Evolutionary conservation across 2,797 vertebrate species (phyloP), one percentile per base, ranked within the genome.

Genomic region (Okamejei kenojei): DNA sequence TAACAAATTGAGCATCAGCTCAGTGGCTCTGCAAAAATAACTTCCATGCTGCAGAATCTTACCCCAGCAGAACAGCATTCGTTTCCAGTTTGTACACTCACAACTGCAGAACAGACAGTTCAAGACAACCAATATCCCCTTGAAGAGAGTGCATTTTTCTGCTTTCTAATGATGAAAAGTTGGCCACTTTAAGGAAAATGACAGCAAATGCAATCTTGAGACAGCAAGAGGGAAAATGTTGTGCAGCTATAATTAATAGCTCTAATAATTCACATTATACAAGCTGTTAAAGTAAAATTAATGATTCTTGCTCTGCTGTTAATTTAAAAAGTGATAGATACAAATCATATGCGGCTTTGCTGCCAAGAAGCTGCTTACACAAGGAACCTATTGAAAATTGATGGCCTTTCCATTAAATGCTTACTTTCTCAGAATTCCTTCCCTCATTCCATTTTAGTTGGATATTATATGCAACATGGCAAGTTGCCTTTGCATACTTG

Each of bases 281-380:
- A 73, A 92, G 76, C 90, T 92, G 90, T 45, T 76, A 58, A 17
- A 58, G 73, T 92, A 92, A 92, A 92, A 92, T 92, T 92, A 92
- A 92, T 76, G 90, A 10, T 38, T 76, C 38, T 76, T 92, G 90
- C 90, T 92, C 71, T 74, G 65, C 71, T 45, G 38, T 32, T 76
- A 91, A 92, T 92, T 92, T 92, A 45, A 92, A 58, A 91, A n/a
- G 11, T 54, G 90, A 92, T 76, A 92, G 90, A 74, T 92, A 76
- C 35, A 7, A 29, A 54, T 92, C 71, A 3, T 38, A 74, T 92
- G 23, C 76, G 71, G 71, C 38, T 54, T 26, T 13, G 13, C 71
- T 76, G 38, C 71, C 71, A 92, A 76, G 73, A 76, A 92, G 35
- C 71, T 76, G 54, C 32, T 92, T 74, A 23, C 90, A 92, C 8